Evolutionary conservation across 2,797 vertebrate genomes (phyloP).

Genomic region (Danio aesculapii): DNA sequence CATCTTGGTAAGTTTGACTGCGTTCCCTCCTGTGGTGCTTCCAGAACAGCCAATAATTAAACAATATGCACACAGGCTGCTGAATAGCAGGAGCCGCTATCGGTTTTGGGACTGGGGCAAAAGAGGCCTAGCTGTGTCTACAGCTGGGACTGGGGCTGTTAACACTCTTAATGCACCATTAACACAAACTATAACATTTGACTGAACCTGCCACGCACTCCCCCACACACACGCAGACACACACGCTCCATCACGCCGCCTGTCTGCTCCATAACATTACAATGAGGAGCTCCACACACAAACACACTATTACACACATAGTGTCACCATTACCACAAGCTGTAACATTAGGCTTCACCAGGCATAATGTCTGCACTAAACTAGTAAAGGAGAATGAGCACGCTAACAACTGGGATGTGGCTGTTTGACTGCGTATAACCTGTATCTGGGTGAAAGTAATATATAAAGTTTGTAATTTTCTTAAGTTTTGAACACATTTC

Average conservation of each 20-base stretch:
- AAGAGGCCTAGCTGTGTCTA: conserved; percentile 50
- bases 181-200: conserved; percentile 65
- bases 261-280: conserved; percentile 61
- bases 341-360: conserved; percentile 60
- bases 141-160: conserved; percentile 57
- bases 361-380: conserved; percentile 43
- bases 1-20: conserved; percentile 58
- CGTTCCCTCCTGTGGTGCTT: conserved; percentile 64
- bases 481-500: neutral
- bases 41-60: conserved; percentile 67
- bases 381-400: conserved; percentile 42
- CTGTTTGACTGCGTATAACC: conserved; percentile 40
- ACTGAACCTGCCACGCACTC: conserved; percentile 38
- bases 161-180: conserved; percentile 65
- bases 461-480: conserved; percentile 2
- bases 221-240: conserved; percentile 8
- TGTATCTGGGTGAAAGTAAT: neutral
- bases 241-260: conserved; percentile 27
- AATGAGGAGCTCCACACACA: conserved; percentile 39
- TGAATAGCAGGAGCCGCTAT: conserved; percentile 60
- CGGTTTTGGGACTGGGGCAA: conserved; percentile 45
- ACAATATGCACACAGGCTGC: conserved; percentile 64
- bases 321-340: conserved; percentile 69
- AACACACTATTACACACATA: conserved; percentile 28
- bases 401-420: conserved; percentile 8